These are phyloP conservation scores for Habrosyne pyritoides DNA, from an alignment of 2,888 invertebrate species.

Conservation along the genomic window DNA sequence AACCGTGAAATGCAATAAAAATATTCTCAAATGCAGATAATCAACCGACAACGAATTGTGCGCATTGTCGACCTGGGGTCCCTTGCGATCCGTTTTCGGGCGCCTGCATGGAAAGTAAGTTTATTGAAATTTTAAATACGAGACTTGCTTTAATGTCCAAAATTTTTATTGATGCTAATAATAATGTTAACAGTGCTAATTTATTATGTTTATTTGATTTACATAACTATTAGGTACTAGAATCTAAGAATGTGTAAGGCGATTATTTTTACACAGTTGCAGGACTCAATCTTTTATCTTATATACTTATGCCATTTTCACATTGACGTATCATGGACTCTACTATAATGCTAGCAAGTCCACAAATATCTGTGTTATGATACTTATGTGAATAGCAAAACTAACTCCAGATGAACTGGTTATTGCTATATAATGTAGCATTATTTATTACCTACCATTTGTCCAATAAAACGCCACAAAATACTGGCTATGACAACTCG, in stretches of 20 bases:
- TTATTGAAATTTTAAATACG: constrained; percentile 14
- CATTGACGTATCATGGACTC: constrained; percentile 59
- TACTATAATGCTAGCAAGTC: constrained; percentile 69
- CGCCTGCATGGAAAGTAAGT: constrained; percentile 93
- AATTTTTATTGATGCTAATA: constrained; percentile 8
- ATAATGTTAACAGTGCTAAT: constrained; percentile 35
- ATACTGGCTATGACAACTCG: constrained; percentile 75
- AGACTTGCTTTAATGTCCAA: not conserved
- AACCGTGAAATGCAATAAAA: constrained; percentile 3
- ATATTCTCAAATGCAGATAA: constrained; percentile 33
- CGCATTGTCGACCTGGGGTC: constrained; percentile 90
- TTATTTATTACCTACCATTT: constrained; percentile 60
- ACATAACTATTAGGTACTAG: constrained; percentile 27
- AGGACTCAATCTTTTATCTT: constrained; percentile 28
- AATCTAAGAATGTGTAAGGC: constrained; percentile 14
- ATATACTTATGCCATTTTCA: constrained; percentile 48
- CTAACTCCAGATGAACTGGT: constrained; percentile 83
- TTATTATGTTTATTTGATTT: constrained; percentile 16
- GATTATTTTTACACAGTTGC: constrained; percentile 18
- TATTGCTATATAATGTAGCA: constrained; percentile 70
- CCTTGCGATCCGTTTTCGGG: constrained; percentile 91
- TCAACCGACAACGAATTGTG: constrained; percentile 81
- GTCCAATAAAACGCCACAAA: constrained; percentile 84
- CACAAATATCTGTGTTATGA: constrained; percentile 50
- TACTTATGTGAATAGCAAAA: constrained; percentile 76